A percentile compares a stretch with the other conserved stretches of the same genome.
Evolutionary conservation across 2,113 vertebrate species (phyloP).

Genomic region (Gila orcuttii): DNA sequence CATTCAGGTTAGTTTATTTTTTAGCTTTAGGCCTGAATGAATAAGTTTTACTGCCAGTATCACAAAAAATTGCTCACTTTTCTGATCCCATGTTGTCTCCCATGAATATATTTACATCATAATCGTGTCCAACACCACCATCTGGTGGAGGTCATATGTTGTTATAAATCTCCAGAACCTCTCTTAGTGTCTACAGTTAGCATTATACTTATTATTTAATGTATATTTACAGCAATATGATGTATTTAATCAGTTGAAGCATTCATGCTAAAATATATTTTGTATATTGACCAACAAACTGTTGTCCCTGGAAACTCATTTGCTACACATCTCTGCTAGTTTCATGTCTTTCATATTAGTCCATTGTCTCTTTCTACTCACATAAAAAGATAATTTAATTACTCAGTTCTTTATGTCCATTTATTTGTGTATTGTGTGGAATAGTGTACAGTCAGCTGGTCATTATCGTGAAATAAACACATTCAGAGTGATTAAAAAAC

Average conservation of each 20-base stretch:
- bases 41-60: background rate
- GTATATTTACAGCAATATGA: background rate
- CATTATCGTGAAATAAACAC: background rate
- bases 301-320: background rate
- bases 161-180: background rate
- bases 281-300: background rate
- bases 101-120: background rate
- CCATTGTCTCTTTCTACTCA: background rate
- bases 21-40: background rate
- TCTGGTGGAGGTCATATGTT: background rate
- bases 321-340: background rate
- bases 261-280: background rate
- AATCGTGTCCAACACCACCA: constrained; percentile 13
- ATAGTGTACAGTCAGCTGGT: background rate
- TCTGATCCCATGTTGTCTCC: background rate
- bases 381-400: background rate
- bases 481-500: background rate
- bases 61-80: background rate
- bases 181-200: background rate
- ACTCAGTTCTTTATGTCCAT: background rate
- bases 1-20: background rate
- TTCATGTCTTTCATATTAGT: background rate
- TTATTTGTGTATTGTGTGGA: background rate
- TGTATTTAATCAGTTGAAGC: no score
- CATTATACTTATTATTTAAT: background rate